Conservation (phyloP, 2,797 vertebrate species). For the Vipera ursinii region DNA sequence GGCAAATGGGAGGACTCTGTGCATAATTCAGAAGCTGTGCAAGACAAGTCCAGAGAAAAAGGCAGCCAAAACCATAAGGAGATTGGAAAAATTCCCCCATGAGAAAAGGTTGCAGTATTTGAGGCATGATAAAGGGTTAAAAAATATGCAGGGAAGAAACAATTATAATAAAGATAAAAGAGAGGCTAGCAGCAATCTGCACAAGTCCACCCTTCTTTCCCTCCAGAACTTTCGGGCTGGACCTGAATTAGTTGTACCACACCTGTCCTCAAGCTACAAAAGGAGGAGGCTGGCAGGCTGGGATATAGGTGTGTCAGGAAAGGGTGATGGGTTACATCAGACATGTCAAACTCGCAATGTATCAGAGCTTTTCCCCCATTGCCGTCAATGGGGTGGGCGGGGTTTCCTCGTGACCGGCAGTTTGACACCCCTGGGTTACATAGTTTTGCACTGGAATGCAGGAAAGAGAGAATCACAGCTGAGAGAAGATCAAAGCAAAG, state of each 20-base stretch:
- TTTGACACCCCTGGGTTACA: not conserved
- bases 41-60: not conserved
- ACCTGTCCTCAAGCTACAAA: not conserved
- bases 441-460: not conserved
- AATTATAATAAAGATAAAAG: not conserved
- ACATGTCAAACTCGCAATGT: too few relatives aligned
- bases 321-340: not conserved
- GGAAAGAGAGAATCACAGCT: not conserved
- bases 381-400: too few relatives aligned
- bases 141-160: not conserved
- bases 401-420: too few relatives aligned
- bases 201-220: not conserved
- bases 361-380: too few relatives aligned
- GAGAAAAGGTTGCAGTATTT: not conserved
- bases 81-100: not conserved
- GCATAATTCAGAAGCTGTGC: not conserved
- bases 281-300: not conserved
- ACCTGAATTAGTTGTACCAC: not conserved
- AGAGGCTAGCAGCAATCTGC: not conserved
- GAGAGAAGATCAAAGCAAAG: not conserved
- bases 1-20: not conserved
- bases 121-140: not conserved
- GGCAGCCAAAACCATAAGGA: not conserved
- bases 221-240: not conserved
- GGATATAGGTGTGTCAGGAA: not conserved